Conservation (phyloP, 2,888 invertebrate genomes). For the Nephrotoma appendiculata region DNA sequence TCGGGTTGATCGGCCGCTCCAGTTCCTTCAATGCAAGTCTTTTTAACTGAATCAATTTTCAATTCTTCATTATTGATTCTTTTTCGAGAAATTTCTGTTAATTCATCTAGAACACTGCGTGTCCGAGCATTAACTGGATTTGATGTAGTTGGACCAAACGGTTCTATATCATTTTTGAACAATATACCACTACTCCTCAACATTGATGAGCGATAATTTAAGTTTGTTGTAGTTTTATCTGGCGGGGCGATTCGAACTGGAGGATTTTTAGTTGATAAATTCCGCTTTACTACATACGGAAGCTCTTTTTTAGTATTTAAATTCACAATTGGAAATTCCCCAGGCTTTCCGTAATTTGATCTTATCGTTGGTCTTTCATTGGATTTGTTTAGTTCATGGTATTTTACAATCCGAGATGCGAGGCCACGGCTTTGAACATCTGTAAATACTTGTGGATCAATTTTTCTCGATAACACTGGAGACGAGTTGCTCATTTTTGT, state of each 20-base stretch:
- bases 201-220: not conserved
- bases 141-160: not conserved
- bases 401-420: slow-evolving; percentile 35
- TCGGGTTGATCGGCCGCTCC: not conserved
- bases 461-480: not conserved
- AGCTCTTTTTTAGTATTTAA: slow-evolving; percentile 20
- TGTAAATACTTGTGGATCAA: slow-evolving; percentile 23
- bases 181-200: not conserved
- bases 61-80: slow-evolving; percentile 35
- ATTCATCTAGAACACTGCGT: slow-evolving; percentile 38
- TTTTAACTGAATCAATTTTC: slow-evolving; percentile 8
- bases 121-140: not conserved
- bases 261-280: slow-evolving; percentile 12
- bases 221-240: slow-evolving; percentile 15
- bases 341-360: slow-evolving; percentile 20
- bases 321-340: slow-evolving; percentile 36
- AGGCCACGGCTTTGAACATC: slow-evolving; percentile 39
- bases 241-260: slow-evolving; percentile 28
- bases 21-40: not conserved
- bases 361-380: not conserved
- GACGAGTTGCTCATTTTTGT: not conserved
- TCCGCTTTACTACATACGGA: slow-evolving; percentile 16
- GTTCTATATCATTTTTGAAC: not conserved
- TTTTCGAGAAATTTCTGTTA: slow-evolving; percentile 41
- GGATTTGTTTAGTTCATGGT: slow-evolving; percentile 23